Base-by-base conservation (phyloP, 2,797 vertebrate genomes). In the Neosalanx taihuensis region DNA sequence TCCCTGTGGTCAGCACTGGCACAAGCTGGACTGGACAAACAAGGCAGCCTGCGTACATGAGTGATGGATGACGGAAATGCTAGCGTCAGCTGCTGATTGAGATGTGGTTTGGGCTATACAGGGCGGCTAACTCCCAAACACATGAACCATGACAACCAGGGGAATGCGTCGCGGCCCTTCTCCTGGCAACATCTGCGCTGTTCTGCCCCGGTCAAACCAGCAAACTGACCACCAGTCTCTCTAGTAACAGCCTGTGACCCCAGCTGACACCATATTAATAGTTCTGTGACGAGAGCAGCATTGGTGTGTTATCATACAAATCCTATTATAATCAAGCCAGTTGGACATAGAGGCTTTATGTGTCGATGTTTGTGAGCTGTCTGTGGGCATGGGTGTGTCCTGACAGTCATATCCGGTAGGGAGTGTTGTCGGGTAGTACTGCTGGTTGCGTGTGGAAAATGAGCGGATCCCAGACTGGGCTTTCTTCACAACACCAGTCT, bases 381-480 rank as follows among this genome's bases (percentile, higher is more conserved):
- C 37, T 73, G 72, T 67, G 46, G 53, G n/a, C 23, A 13, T 33
- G 67, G 67, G 67, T 29, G 72, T 53, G 57, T 73, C 29, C 12
- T 15, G 10, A 9, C 1, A 9, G 29, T 17, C 57, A 60, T 31
- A 49, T 33, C 59, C 58, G 64, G 33, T 58, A 17, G 37, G 53
- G 67, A 58, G 29, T 30, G 51, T 18, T 18, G 23, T 18, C 41
- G 62, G 63, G 33, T 31, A 31, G 35, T 6, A 26, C 33, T 63
- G 31, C 20, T 26, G 20, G 29, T 37, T 51, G 64, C 20, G n/a
- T 67, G 37, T 61, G 57, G 71, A 72, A 67, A 72, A 58, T 20
- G 57, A 67, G 58, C 30, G 30, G 57, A 67, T 72, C 64, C 60
- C 59, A 67, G 59, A 23, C 57, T n/a, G 13, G 33, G 53, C 53